Evolutionary conservation across 2,888 invertebrate species (phyloP).

Genomic region (Nysson spinosus): DNA sequence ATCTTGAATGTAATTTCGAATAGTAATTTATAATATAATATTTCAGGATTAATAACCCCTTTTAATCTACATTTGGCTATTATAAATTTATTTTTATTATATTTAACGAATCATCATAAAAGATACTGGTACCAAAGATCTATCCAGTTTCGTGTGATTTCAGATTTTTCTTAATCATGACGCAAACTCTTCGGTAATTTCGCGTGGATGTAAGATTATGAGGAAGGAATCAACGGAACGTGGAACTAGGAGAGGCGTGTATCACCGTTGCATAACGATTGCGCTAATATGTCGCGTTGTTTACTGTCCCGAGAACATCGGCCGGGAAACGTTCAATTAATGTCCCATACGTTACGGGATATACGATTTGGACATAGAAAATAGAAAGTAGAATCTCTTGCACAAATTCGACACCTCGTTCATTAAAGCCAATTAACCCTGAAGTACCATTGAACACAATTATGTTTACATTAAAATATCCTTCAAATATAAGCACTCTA

Average conservation of each 20-base stretch:
- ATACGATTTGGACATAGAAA: conserved; percentile 46
- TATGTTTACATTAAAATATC: no score
- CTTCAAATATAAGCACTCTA: no score
- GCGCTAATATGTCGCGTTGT: conserved; percentile 51
- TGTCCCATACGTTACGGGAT: conserved; percentile 33
- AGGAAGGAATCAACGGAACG: conserved; percentile 44
- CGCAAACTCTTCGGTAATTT: conserved; percentile 31
- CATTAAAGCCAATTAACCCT: background rate
- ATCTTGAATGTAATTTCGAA: no score
- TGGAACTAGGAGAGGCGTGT: conserved; percentile 26
- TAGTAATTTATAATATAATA: no score
- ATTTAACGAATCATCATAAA: no score
- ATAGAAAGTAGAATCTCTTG: conserved; percentile 51
- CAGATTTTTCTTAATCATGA: conserved; percentile 21
- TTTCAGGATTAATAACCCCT: no score
- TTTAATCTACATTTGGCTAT: no score
- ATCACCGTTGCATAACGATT: conserved; percentile 48
- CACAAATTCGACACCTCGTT: conserved; percentile 34
- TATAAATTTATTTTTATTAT: no score
- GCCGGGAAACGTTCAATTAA: conserved; percentile 51
- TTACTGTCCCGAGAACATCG: conserved; percentile 40
- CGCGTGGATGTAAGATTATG: conserved; percentile 31
- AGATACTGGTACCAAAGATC: no score
- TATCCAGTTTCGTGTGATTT: background rate
- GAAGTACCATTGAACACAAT: background rate